phyloP scores from a whole-genome alignment of 2,113 vertebrate species.

The Pelvicachromis taeniatus region DNA sequence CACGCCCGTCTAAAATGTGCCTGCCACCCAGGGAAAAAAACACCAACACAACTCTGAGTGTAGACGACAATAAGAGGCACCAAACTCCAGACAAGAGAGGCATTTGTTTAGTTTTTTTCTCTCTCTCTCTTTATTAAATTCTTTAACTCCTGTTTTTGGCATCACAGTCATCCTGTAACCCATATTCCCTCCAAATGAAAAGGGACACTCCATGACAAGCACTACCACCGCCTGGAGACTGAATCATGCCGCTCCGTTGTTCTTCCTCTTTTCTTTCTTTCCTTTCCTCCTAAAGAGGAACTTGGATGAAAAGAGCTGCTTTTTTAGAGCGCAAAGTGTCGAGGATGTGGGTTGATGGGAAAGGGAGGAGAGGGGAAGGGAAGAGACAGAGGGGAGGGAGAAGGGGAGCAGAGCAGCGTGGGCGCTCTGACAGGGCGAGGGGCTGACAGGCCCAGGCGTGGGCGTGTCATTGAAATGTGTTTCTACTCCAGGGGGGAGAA shows the following conservation, averaged over 20 bases:
- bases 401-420: conserved; percentile 58
- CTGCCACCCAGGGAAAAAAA: conserved; percentile 12
- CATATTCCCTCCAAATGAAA: conserved; percentile 54
- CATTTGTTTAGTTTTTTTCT: not conserved
- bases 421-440: conserved; percentile 69
- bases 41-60: conserved; percentile 19
- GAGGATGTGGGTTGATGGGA: conserved; percentile 64
- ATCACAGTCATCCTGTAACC: conserved; percentile 30
- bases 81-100: conserved; percentile 1
- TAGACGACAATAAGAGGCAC: conserved; percentile 13
- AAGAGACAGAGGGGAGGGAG: conserved; percentile 45
- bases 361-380: conserved; percentile 46
- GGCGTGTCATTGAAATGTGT: conserved; percentile 75
- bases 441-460: conserved; percentile 71
- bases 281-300: conserved; percentile 51
- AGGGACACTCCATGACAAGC: conserved; percentile 67
- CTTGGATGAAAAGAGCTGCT: conserved; percentile 63
- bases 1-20: conserved; percentile 29
- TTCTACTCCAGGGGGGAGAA: conserved; percentile 51
- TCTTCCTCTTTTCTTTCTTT: conserved; percentile 2
- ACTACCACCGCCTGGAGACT: conserved; percentile 56
- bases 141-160: conserved; percentile 32
- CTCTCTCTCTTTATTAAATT: not conserved
- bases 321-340: conserved; percentile 62
- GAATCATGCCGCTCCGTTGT: conserved; percentile 50